These are phyloP conservation scores for Empidonax traillii DNA, from an alignment of 2,113 vertebrate species.

Conservation along the genomic window DNA sequence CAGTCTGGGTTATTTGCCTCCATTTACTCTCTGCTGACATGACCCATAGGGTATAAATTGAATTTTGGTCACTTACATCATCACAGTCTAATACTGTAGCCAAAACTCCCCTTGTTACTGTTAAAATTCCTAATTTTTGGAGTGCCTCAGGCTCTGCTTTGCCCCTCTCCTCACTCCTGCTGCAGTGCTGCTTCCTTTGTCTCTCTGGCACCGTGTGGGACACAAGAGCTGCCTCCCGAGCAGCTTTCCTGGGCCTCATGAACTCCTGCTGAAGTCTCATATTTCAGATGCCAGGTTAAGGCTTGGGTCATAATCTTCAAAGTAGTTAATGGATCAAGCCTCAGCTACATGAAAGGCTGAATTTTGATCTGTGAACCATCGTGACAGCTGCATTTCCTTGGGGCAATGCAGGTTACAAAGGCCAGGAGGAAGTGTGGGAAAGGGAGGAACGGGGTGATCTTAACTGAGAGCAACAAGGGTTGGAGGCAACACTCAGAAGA, in stretches of 20 bases:
- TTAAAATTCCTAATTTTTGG: neutral
- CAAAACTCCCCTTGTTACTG: neutral
- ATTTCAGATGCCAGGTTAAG: slow-evolving; percentile 53
- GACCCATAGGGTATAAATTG: neutral
- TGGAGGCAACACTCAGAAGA: neutral
- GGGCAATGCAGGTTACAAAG: slow-evolving; percentile 10
- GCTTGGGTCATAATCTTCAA: slow-evolving; percentile 63
- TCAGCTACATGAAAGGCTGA: slow-evolving; percentile 49
- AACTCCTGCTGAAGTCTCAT: slow-evolving; percentile 34
- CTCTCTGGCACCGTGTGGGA: accelerated
- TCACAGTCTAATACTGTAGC: neutral
- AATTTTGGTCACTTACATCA: neutral
- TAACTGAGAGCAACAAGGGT: neutral
- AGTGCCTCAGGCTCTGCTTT: neutral
- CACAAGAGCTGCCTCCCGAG: neutral
- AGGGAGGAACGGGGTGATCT: neutral
- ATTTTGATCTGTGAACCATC: slow-evolving; percentile 54
- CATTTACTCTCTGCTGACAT: neutral
- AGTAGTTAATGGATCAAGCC: slow-evolving; percentile 56
- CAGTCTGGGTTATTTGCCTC: neutral
- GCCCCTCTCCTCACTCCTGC: neutral
- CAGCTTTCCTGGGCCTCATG: slow-evolving; percentile 36
- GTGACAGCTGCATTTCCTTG: slow-evolving; percentile 48
- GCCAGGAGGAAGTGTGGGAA: neutral
- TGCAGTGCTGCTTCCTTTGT: neutral